These are phyloP conservation scores for Coreius guichenoti DNA, from an alignment of 2,797 vertebrate genomes.

Conservation along the genomic window DNA sequence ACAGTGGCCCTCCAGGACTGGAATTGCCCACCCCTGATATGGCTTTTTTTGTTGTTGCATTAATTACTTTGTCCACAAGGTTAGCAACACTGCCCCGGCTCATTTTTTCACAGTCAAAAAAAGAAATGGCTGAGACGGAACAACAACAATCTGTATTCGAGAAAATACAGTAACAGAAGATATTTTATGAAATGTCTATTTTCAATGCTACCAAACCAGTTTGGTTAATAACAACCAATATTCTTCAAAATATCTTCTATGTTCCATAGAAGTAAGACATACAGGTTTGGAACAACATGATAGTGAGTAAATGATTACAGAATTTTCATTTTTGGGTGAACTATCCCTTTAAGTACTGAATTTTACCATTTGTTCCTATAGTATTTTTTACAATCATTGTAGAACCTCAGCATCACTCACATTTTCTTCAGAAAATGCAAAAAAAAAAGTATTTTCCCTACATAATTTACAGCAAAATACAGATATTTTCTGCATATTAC, in stretches of 20 bases:
- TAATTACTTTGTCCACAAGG: too few relatives aligned
- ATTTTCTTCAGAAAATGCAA: background rate
- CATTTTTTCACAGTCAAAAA: too few relatives aligned
- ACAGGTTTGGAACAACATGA: background rate
- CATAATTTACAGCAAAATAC: background rate
- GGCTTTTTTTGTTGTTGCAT: too few relatives aligned
- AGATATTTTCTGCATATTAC: background rate
- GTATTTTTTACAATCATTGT: background rate
- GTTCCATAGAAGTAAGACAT: background rate
- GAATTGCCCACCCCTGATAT: too few relatives aligned
- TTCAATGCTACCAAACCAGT: background rate
- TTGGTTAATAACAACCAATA: background rate
- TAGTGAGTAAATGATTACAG: background rate
- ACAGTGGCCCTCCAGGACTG: too few relatives aligned
- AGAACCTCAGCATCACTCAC: background rate
- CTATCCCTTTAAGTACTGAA: background rate
- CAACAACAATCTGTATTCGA: too few relatives aligned
- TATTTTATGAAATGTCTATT: background rate
- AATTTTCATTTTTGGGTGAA: background rate
- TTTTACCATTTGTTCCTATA: background rate
- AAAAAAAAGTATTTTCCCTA: background rate
- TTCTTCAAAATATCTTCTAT: background rate
- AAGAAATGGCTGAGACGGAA: too few relatives aligned
- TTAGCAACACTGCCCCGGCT: too few relatives aligned
- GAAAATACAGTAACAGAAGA: background rate